Conservation (phyloP, 2,888 invertebrate species). For the Lordiphosa fenestrarum region DNA sequence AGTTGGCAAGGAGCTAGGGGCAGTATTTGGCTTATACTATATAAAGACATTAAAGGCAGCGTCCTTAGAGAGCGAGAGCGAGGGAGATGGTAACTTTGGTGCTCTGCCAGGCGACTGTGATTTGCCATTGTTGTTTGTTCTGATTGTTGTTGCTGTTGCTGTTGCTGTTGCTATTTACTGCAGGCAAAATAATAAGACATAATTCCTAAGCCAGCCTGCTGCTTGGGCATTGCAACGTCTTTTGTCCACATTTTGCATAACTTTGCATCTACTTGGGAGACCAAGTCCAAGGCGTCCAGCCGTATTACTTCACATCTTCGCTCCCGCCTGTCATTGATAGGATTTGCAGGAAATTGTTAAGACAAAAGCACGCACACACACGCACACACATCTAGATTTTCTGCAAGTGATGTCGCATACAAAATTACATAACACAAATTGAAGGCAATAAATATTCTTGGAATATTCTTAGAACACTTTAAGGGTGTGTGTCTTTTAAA, state of each 20-base stretch:
- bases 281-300: conserved; percentile 1
- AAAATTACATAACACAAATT: too few species aligned
- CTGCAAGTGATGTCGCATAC: too few species aligned
- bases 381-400: too few species aligned
- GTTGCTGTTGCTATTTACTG: conserved; percentile 20
- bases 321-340: conserved; percentile 8
- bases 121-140: conserved; percentile 36
- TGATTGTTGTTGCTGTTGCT: conserved; percentile 5
- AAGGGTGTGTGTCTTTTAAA: too few species aligned
- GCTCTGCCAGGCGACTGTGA: conserved; percentile 46
- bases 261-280: conserved; percentile 21
- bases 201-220: conserved; percentile 31
- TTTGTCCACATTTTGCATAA: conserved; percentile 39
- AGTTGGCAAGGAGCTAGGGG: conserved; percentile 29
- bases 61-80: conserved; percentile 1
- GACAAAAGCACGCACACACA: too few species aligned
- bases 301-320: not conserved
- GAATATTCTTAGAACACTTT: too few species aligned
- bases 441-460: not conserved
- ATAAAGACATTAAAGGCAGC: conserved; percentile 62
- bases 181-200: conserved; percentile 45
- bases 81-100: conserved; percentile 39
- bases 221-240: conserved; percentile 12
- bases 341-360: conserved; percentile 2
- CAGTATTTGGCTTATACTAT: conserved; percentile 48